Percentiles rank a stretch among this genome's conserved stretches.
Conservation (phyloP, 2,888 invertebrate species). For the Hirtodrosophila duncani region DNA sequence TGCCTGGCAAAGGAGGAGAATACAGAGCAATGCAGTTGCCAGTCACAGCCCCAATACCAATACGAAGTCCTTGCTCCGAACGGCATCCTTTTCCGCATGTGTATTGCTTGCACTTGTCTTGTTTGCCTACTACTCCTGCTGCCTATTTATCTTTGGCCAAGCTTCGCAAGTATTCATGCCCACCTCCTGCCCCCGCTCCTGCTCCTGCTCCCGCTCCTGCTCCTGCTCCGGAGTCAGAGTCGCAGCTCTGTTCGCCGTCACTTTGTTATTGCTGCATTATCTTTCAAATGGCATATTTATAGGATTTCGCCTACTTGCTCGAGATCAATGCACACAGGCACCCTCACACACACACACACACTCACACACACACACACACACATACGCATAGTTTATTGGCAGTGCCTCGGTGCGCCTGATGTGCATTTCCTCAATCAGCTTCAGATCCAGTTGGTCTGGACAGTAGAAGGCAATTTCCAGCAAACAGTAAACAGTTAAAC, state of each 20-base stretch:
- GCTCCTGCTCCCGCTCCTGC: conserved; percentile 10
- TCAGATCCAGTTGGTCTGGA: conserved; percentile 26
- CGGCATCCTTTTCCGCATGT: conserved; percentile 10
- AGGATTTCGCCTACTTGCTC: conserved; percentile 53
- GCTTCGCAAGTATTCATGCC: conserved; percentile 14
- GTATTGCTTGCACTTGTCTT: conserved; percentile 54
- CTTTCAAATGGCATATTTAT: conserved; percentile 74
- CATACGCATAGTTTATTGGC: conserved; percentile 63
- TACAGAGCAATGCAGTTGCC: conserved; percentile 17
- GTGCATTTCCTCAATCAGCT: conserved; percentile 70
- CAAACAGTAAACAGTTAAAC: conserved; percentile 56
- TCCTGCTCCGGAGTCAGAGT: neutral
- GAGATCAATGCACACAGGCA: conserved; percentile 35
- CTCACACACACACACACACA: conserved; percentile 18
- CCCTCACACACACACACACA: neutral
- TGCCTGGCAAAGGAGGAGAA: no score
- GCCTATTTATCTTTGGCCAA: conserved; percentile 66
- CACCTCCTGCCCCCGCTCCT: conserved; percentile 4
- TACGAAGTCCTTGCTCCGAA: no score
- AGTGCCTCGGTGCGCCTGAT: conserved; percentile 65
- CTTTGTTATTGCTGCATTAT: conserved; percentile 71
- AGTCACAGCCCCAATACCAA: neutral
- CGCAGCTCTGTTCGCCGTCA: no score
- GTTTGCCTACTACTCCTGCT: conserved; percentile 70
- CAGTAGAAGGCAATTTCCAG: conserved; percentile 4